phyloP scores from a whole-genome alignment of 1,140 invertebrate genomes.

The Monomorium pharaonis region DNA sequence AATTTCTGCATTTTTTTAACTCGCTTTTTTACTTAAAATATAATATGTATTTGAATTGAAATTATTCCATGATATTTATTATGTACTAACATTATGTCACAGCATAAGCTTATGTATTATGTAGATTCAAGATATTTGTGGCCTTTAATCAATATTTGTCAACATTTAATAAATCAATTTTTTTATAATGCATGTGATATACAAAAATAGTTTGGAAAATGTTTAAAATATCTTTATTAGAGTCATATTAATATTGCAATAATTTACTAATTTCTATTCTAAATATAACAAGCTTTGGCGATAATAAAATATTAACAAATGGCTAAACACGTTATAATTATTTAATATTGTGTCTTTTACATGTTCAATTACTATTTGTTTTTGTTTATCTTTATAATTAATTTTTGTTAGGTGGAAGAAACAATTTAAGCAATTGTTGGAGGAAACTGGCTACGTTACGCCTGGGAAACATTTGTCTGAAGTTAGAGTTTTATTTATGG shows the following conservation, averaged over 20 bases:
- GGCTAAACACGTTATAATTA: not conserved
- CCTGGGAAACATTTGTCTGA: constrained; percentile 97
- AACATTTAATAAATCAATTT: not conserved
- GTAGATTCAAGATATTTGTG: constrained; percentile 1
- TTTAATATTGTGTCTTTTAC: not conserved
- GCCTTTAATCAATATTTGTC: not conserved
- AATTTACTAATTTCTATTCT: not conserved
- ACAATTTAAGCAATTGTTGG: constrained; percentile 96
- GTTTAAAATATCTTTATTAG: not conserved
- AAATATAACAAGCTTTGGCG: not conserved
- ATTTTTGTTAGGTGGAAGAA: constrained; percentile 90
- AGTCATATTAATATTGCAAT: not conserved
- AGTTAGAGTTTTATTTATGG: constrained; percentile 97
- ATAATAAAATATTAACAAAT: constrained; percentile 9
- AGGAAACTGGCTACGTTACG: constrained; percentile 97
- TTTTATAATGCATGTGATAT: constrained; percentile 1
- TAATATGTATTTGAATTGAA: not conserved
- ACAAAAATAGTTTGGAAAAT: too few species aligned
- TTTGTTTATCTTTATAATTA: not conserved
- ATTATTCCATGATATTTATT: not conserved
- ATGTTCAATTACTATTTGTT: not conserved
- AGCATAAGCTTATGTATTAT: constrained; percentile 3
- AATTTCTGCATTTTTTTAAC: constrained; percentile 69
- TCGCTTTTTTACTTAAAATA: constrained; percentile 28
- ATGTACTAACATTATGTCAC: constrained; percentile 52